These are phyloP conservation scores for Danaus plexippus DNA, from an alignment of 1,140 invertebrate genomes.

Conservation along the genomic window DNA sequence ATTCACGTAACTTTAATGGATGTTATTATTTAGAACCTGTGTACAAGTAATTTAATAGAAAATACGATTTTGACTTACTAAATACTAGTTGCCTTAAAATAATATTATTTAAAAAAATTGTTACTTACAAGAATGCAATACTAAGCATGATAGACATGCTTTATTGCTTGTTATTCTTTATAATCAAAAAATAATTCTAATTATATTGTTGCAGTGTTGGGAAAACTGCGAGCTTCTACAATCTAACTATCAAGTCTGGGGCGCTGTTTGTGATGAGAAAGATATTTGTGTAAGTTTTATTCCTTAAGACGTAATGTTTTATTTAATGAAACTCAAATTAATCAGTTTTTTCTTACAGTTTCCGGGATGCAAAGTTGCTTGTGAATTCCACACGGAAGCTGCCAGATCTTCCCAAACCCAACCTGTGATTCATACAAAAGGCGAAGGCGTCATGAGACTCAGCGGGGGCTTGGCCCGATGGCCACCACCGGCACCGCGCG, in stretches of 20 bases:
- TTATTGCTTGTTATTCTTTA: background rate
- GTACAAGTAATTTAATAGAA: too few species aligned
- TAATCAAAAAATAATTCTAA: constrained; percentile 4
- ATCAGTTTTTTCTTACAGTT: constrained; percentile 72
- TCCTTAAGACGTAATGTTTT: constrained; percentile 4
- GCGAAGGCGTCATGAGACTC: constrained; percentile 75
- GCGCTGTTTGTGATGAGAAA: constrained; percentile 78
- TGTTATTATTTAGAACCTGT: too few species aligned
- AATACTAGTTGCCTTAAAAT: too few species aligned
- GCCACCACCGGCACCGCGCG: constrained; percentile 72
- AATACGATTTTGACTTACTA: too few species aligned
- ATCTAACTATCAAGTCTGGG: constrained; percentile 81
- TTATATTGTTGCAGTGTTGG: constrained; percentile 82
- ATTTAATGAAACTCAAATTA: constrained; percentile 2
- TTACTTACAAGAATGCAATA: too few species aligned
- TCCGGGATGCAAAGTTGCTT: constrained; percentile 78
- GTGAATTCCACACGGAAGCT: constrained; percentile 76
- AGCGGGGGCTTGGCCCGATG: constrained; percentile 73
- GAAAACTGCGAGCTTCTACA: constrained; percentile 83
- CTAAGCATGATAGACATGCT: background rate
- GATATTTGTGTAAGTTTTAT: constrained; percentile 78
- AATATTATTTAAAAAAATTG: too few species aligned
- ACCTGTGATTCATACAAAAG: constrained; percentile 78
- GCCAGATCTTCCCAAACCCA: constrained; percentile 73
- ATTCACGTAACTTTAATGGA: background rate